Evolutionary conservation across 2,888 invertebrate genomes (phyloP).

Genomic region (Scrobipalpa atriplicella): DNA sequence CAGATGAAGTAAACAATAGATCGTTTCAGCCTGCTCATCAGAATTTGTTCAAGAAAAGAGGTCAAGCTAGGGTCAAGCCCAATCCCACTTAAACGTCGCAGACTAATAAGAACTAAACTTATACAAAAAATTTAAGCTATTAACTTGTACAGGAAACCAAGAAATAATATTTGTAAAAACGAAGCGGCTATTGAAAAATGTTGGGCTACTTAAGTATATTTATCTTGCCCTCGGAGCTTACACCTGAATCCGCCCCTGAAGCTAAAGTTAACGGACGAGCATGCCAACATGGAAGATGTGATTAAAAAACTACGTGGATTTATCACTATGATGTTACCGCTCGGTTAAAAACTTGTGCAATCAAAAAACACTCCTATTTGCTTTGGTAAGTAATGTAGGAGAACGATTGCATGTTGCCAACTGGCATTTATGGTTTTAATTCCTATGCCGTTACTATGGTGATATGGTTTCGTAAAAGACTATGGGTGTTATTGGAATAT

Average conservation of each 20-base stretch:
- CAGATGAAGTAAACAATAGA: too few species aligned
- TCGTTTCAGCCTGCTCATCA: too few species aligned
- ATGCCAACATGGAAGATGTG: slow-evolving; percentile 23
- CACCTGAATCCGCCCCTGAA: slow-evolving; percentile 3
- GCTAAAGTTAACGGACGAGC: slow-evolving; percentile 18
- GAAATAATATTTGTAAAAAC: too few species aligned
- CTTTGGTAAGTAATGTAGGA: slow-evolving; percentile 25
- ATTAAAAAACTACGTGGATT: slow-evolving; percentile 13
- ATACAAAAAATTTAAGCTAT: too few species aligned
- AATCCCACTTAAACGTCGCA: too few species aligned
- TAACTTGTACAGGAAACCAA: too few species aligned
- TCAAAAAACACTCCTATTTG: slow-evolving; percentile 29
- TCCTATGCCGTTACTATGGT: slow-evolving; percentile 20
- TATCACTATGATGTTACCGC: slow-evolving; percentile 32
- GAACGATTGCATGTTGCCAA: background rate
- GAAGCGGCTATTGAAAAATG: background rate
- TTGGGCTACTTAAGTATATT: background rate
- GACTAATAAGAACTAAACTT: too few species aligned
- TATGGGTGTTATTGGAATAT: background rate
- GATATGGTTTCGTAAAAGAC: slow-evolving; percentile 9
- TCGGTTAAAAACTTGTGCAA: slow-evolving; percentile 25
- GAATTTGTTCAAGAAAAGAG: too few species aligned
- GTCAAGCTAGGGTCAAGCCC: too few species aligned
- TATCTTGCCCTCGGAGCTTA: background rate
- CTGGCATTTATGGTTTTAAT: slow-evolving; percentile 20